Evolutionary conservation across 2,888 invertebrate genomes (phyloP), one percentile per base, ranked within the genome.

Genomic region (Erannis defoliaria): DNA sequence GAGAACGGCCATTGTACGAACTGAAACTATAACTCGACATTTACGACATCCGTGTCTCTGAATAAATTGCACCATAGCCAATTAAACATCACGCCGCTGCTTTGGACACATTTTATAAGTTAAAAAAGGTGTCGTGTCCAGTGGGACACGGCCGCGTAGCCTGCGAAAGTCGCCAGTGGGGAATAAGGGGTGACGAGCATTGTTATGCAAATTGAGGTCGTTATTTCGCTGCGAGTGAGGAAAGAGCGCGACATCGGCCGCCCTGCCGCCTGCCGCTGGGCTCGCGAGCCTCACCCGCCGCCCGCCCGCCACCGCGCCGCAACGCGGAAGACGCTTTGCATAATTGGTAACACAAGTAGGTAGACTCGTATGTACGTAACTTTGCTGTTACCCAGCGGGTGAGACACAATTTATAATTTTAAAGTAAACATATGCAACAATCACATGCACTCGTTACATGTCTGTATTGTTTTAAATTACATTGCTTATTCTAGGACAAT

Each of bases 131-230:
- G 84, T 81, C 77, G 77, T 78, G 87, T 88, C 90, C 90, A 78
- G 77, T 84, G 90, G 89, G 91, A 89, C 82, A 78, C 71, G 67
- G 81, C 76, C 77, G 80, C 75, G 82, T 80, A 80, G 87, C 87
- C 89, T 87, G 88, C 83, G 84, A 88, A 90, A 89, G 90, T 87
- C 90, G 81, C 86, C 85, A 85, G 88, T 86, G 80, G 89, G 86
- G 88, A 86, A 87, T 87, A 88, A 89, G 90, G 90, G 91, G 91
- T 90, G 90, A 89, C 88, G 86, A 91, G 90, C 88, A 92, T 91
- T 93, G 92, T 92, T 93, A 93, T 93, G 92, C 87, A 92, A 92
- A 93, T 92, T 90, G 90, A 89, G 90, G 92, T 92, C 91, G 91
- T 93, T 91, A 93, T 93, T 91, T 90, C 88, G 89, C 88, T 88